Conservation (phyloP, 2,888 invertebrate genomes). For the Dolomedes plantarius region DNA sequence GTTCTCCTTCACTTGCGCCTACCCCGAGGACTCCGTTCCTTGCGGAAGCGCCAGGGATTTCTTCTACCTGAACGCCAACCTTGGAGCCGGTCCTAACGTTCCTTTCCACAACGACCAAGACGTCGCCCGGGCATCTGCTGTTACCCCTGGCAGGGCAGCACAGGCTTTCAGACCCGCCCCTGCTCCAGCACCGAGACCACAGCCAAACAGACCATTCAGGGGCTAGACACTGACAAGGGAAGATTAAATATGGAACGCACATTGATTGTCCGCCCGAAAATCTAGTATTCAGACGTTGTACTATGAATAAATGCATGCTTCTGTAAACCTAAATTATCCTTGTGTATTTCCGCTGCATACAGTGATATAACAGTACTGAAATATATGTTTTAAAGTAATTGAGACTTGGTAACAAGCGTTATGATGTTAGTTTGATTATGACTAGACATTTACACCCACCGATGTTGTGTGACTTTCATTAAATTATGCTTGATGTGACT, state of each 20-base stretch:
- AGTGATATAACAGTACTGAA: too few relatives aligned
- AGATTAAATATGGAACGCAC: conserved; percentile 3
- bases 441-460: too few relatives aligned
- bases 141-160: conserved; percentile 44
- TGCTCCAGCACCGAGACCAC: conserved; percentile 3
- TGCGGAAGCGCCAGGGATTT: conserved; percentile 69
- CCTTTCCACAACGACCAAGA: conserved; percentile 70
- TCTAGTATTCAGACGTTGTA: background rate
- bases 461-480: too few relatives aligned
- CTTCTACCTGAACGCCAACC: conserved; percentile 71
- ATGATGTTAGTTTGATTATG: too few relatives aligned
- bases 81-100: conserved; percentile 68
- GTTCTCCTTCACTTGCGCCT: conserved; percentile 69
- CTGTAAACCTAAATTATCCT: background rate
- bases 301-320: background rate
- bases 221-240: conserved; percentile 9
- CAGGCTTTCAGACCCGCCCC: conserved; percentile 10
- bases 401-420: too few relatives aligned
- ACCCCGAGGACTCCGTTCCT: conserved; percentile 70
- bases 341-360: background rate
- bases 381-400: too few relatives aligned
- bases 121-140: conserved; percentile 56
- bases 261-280: background rate
- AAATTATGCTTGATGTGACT: too few relatives aligned
- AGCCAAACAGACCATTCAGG: conserved; percentile 32